phyloP scores from a whole-genome alignment of 2,888 invertebrate genomes.

The Chironomus riparius region DNA sequence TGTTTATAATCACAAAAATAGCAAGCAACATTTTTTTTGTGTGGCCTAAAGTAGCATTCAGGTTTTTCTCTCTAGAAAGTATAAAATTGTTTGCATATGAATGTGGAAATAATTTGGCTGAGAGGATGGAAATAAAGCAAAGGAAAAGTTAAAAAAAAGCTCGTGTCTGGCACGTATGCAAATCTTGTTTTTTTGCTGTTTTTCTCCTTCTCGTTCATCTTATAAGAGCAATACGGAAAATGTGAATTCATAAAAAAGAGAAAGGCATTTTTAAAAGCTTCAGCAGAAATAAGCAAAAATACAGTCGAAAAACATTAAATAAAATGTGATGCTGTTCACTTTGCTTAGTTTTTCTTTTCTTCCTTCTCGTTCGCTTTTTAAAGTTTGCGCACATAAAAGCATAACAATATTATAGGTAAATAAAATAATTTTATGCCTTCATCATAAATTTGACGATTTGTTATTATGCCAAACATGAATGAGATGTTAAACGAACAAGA shows the following conservation, averaged over 20 bases:
- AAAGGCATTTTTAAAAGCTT: neutral
- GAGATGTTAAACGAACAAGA: neutral
- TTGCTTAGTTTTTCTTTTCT: too few relatives aligned
- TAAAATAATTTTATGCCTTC: constrained; percentile 1
- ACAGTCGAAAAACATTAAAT: too few relatives aligned
- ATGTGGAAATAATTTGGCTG: constrained; percentile 1
- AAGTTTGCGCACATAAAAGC: neutral
- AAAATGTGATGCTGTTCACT: too few relatives aligned
- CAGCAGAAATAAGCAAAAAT: neutral
- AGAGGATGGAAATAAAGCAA: neutral
- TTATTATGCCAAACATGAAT: constrained; percentile 15
- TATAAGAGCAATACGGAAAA: neutral
- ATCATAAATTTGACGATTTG: constrained; percentile 14
- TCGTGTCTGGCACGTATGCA: neutral
- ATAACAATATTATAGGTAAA: neutral
- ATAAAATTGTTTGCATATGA: constrained; percentile 9
- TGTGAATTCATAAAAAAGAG: neutral
- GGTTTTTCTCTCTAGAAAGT: too few relatives aligned
- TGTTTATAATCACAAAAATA: too few relatives aligned
- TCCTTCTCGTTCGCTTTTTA: neutral
- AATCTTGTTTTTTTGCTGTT: neutral
- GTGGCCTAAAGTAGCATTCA: too few relatives aligned
- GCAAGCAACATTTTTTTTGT: too few relatives aligned
- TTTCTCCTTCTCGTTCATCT: neutral
- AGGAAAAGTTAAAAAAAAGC: neutral